Percentiles rank a stretch among this genome's conserved stretches.
Conservation (phyloP, 1,140 invertebrate species). For the Camponotus pennsylvanicus region DNA sequence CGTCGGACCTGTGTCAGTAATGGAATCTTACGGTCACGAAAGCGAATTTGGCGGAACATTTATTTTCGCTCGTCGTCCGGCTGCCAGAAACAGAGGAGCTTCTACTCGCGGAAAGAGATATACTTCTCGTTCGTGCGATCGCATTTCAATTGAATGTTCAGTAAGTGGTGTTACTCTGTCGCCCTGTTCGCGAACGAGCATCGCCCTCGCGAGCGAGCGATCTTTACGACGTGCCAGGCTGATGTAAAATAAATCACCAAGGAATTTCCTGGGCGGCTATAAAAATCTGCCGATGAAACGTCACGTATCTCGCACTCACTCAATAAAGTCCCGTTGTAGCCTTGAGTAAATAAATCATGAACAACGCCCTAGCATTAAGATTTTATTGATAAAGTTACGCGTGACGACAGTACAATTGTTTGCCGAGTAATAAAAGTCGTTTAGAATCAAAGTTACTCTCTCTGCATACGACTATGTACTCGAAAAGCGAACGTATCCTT, state of each 20-base stretch:
- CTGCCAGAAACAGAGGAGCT: conserved; percentile 48
- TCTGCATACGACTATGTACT: not conserved
- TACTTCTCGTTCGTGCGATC: conserved; percentile 67
- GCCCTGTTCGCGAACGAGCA: conserved; percentile 28
- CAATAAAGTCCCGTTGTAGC: conserved; percentile 39
- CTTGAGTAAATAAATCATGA: conserved; percentile 52
- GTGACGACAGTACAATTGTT: conserved; percentile 11
- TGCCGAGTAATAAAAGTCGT: not conserved
- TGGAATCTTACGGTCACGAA: conserved; percentile 58
- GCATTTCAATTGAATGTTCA: conserved; percentile 70
- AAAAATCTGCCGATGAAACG: conserved; percentile 50
- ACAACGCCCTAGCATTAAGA: not conserved
- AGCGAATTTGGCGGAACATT: conserved; percentile 52
- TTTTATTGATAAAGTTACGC: conserved; percentile 39
- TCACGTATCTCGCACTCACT: conserved; percentile 50
- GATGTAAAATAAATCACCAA: conserved; percentile 69
- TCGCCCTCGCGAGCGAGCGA: conserved; percentile 25
- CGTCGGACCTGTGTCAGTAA: conserved; percentile 59
- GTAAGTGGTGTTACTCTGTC: conserved; percentile 43
- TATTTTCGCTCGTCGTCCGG: conserved; percentile 57
- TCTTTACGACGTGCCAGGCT: conserved; percentile 61
- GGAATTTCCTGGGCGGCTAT: conserved; percentile 49
- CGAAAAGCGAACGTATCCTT: not conserved
- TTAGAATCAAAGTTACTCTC: not conserved
- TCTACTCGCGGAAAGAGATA: conserved; percentile 35